These are phyloP conservation scores for Macheiramphus alcinus DNA, from an alignment of 2,113 vertebrate species.

Conservation along the genomic window DNA sequence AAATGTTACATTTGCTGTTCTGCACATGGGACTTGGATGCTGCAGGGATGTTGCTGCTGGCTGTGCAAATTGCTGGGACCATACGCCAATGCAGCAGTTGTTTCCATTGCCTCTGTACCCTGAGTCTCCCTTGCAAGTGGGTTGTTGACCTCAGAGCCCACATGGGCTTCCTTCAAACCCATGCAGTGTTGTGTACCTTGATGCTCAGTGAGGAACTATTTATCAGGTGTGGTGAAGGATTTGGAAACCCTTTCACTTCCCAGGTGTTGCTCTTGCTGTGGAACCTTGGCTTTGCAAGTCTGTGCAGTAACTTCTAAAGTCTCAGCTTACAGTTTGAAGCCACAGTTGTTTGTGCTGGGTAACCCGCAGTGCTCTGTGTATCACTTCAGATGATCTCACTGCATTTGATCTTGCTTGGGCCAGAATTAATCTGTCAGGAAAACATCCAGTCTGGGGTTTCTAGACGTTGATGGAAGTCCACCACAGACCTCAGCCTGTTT, in stretches of 20 bases:
- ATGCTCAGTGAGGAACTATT: neutral
- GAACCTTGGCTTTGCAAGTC: neutral
- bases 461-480: neutral
- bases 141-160: neutral
- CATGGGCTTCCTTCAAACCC: neutral
- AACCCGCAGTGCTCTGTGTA: neutral
- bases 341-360: neutral
- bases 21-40: neutral
- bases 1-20: neutral
- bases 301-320: neutral
- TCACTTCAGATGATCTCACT: neutral
- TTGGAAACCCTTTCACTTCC: neutral
- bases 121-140: neutral
- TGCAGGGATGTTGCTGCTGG: neutral
- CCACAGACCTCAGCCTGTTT: neutral
- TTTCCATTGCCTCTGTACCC: neutral
- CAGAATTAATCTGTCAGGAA: neutral
- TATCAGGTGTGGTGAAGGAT: neutral
- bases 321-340: neutral
- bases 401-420: neutral
- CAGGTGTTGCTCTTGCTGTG: neutral
- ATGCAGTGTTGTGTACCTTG: neutral
- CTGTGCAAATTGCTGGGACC: neutral
- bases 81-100: accelerated
- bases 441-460: neutral